phyloP scores from a whole-genome alignment of 2,888 invertebrate species.

The Campoletis raptor region DNA sequence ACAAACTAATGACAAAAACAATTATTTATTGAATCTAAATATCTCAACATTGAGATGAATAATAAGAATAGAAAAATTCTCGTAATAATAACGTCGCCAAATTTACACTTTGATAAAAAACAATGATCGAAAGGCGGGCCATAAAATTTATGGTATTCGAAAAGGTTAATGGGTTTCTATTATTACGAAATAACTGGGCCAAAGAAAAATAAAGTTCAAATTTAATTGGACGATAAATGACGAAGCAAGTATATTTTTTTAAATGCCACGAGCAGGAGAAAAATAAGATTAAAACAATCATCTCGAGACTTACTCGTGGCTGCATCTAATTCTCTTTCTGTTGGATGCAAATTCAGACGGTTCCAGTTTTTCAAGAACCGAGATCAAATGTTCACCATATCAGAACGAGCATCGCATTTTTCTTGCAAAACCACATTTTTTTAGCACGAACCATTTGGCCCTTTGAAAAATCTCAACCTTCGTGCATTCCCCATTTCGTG shows the following conservation, averaged over 20 bases:
- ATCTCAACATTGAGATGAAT: neutral
- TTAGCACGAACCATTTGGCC: conserved; percentile 5
- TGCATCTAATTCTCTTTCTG: conserved; percentile 8
- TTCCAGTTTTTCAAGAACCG: conserved; percentile 29
- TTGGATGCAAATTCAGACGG: conserved; percentile 62
- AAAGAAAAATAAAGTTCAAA: neutral
- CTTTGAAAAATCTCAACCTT: conserved; percentile 31
- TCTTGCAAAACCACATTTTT: conserved; percentile 51
- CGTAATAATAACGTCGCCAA: neutral
- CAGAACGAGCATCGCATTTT: conserved; percentile 2
- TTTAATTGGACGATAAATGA: neutral
- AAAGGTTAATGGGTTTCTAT: neutral
- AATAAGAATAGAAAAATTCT: neutral
- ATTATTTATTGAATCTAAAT: neutral
- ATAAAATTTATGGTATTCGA: neutral
- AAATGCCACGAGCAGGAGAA: neutral
- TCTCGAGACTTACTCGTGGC: neutral
- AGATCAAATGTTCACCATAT: conserved; percentile 41
- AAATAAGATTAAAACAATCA: neutral
- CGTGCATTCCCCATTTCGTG: conserved; percentile 6
- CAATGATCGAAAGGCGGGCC: neutral
- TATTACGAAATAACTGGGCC: neutral
- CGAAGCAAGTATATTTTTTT: neutral
- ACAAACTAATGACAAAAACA: neutral
- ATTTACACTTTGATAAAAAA: neutral